Percentiles rank a stretch among this genome's conserved stretches.
Conservation (phyloP, 2,888 invertebrate species). For the Drosophila subsilvestris region DNA sequence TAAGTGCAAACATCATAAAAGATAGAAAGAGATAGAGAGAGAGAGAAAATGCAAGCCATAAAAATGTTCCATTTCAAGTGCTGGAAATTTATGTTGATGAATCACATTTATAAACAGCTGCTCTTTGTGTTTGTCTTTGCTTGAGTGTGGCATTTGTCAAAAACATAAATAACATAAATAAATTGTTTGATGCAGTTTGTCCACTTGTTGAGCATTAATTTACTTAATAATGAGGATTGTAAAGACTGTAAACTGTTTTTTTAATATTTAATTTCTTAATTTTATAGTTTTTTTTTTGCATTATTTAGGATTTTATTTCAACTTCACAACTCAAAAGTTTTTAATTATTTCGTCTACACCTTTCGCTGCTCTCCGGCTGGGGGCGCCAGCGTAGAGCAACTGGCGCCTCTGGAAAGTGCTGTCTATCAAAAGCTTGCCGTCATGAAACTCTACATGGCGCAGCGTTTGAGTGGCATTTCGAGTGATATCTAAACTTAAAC, state of each 20-base stretch:
- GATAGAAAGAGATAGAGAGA: background rate
- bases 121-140: background rate
- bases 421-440: background rate
- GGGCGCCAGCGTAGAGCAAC: no score
- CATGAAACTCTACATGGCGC: background rate
- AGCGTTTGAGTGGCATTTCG: no score
- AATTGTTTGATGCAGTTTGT: no score
- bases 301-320: no score
- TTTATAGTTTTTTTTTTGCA: no score
- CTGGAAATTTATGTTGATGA: slow-evolving; percentile 15
- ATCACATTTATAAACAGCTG: slow-evolving; percentile 21
- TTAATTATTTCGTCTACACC: background rate
- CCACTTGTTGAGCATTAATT: no score
- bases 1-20: slow-evolving; percentile 25
- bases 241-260: no score
- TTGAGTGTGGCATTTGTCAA: background rate
- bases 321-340: no score
- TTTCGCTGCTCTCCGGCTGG: background rate
- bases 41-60: slow-evolving; percentile 11
- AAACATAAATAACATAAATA: no score
- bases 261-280: no score
- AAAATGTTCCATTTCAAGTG: slow-evolving; percentile 10
- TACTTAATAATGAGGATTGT: no score
- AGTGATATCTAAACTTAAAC: no score
- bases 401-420: background rate